Evolutionary conservation across 2,888 invertebrate genomes (phyloP), one percentile per base, ranked within the genome.

Genomic region (Tinea semifulvella): DNA sequence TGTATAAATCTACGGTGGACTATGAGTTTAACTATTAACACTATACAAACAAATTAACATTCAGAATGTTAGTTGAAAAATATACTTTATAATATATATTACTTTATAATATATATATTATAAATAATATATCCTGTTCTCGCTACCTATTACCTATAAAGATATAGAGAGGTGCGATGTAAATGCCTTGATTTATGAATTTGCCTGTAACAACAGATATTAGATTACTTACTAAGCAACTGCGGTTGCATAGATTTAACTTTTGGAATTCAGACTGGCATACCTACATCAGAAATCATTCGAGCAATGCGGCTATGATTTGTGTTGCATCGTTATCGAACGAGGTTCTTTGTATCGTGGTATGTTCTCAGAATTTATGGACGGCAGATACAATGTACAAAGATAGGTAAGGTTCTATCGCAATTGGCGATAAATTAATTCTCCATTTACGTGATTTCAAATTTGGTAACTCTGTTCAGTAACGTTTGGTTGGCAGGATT

Each of bases 201-300:
- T 22, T 42, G 43, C 28, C 27, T 19, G 42, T 47, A 31, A 31
- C n/a, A n/a, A n/a, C 31, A 19, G 43, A 20, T 44, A 44, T 44
- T 44, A 38, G 38, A 44, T 38, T 44, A 38, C 38, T 38, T 36
- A 18, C 46, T 44, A 44, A 25, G 42, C 28, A 6, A 19, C 14
- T 44, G 42, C 25, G 47, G 44, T 36, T 27, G 49, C 53, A 59
- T 56, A 57, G 55, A 57, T 58, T 53, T 56, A 54, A 54, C 53
- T 60, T 62, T 60, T 53, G 61, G 58, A 57, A 64, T 65, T 50
- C 10, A 16, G 26, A 42, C 7, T 42, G 14, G 48, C 57, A 61
- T 64, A 62, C 54, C 56, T 56, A 55, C 54, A 60, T 60, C 50
- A 22, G 56, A 55, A 64, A 66, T 63, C 60, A 67, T 65, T 62